Conservation (phyloP, 2,113 vertebrate species). For the Sinocyclocheilus maitianheensis region DNA sequence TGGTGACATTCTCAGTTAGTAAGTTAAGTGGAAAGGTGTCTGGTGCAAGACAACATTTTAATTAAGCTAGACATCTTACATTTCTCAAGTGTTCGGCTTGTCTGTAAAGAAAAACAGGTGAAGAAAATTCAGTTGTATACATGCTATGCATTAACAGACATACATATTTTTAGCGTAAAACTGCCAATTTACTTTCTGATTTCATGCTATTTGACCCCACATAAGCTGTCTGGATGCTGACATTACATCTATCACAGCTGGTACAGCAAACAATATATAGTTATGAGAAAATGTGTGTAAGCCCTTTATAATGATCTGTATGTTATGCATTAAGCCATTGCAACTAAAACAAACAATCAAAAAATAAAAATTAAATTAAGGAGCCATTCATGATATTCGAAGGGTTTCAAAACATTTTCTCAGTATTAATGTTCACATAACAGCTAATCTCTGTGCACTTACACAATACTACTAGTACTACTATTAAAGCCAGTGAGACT, state of each 20-base stretch:
- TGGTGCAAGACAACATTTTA: background rate
- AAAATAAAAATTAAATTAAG: background rate
- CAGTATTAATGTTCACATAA: background rate
- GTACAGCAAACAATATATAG: background rate
- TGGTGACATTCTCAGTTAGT: constrained; percentile 17
- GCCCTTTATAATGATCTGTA: background rate
- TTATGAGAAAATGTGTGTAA: constrained; percentile 6
- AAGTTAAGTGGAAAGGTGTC: constrained; percentile 13
- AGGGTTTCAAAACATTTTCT: constrained; percentile 3
- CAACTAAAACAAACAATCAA: background rate
- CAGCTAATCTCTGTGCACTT: background rate
- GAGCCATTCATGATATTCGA: background rate
- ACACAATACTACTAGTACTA: background rate
- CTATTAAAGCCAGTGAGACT: background rate
- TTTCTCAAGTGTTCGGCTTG: constrained; percentile 86
- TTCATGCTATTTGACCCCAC: background rate
- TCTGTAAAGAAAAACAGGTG: constrained; percentile 81
- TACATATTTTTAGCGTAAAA: background rate
- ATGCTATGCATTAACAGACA: constrained; percentile 18
- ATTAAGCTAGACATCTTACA: constrained; percentile 83
- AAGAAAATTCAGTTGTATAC: constrained; percentile 42
- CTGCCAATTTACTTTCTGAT: background rate
- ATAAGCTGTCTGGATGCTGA: background rate
- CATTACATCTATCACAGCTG: background rate
- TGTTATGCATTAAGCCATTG: background rate